Conservation (phyloP, 2,113 vertebrate species). For the Sinocyclocheilus anophthalmus region DNA sequence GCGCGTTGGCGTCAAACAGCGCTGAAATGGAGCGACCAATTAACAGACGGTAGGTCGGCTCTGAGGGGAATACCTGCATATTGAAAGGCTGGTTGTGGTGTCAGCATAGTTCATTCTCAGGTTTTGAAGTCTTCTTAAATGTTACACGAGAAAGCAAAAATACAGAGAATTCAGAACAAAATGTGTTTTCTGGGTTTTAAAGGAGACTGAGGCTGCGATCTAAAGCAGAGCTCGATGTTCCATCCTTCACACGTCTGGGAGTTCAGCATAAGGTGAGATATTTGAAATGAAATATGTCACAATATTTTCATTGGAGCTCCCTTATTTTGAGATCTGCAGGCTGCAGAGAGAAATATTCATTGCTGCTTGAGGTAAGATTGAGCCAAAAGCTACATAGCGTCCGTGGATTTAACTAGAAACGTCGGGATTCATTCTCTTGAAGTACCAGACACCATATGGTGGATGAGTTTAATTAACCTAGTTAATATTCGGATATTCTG, state of each 20-base stretch:
- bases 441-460: conserved; percentile 38
- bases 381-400: conserved; percentile 34
- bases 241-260: conserved; percentile 24
- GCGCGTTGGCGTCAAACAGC: conserved; percentile 48
- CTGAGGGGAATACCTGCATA: conserved; percentile 73
- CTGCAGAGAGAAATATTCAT: conserved; percentile 42
- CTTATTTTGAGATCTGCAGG: conserved; percentile 44
- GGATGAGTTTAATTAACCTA: conserved; percentile 48
- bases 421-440: background rate
- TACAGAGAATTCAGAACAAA: background rate
- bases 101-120: conserved; percentile 32
- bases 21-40: conserved; percentile 65
- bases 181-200: background rate
- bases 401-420: background rate
- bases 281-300: conserved; percentile 48
- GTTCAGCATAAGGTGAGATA: conserved; percentile 50
- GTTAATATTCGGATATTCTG: conserved; percentile 31
- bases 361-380: background rate
- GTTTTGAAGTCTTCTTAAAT: conserved; percentile 18
- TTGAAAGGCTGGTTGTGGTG: conserved; percentile 65
- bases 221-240: background rate
- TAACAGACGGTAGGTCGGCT: conserved; percentile 66
- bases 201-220: background rate
- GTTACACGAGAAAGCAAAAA: background rate
- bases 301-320: conserved; percentile 48